Evolutionary conservation across 2,113 vertebrate genomes (phyloP).

Genomic region (Cyprinodon variegatus): DNA sequence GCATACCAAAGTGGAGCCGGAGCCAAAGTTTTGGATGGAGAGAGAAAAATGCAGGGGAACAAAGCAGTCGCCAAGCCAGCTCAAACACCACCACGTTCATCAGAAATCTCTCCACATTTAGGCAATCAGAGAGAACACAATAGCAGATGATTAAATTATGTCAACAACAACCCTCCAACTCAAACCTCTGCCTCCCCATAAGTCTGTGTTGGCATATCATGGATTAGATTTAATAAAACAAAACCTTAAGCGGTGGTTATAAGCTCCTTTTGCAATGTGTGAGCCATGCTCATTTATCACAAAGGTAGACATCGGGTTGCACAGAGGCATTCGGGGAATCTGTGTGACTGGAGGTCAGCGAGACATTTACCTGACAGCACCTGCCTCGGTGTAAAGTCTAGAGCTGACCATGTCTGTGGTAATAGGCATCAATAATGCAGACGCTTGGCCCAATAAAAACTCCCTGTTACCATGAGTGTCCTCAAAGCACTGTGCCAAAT

Average conservation of each 20-base stretch:
- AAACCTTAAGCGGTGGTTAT: constrained; percentile 51
- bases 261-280: constrained; percentile 41
- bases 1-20: constrained; percentile 47
- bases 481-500: constrained; percentile 23
- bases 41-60: constrained; percentile 11
- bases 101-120: constrained; percentile 38
- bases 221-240: constrained; percentile 59
- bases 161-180: constrained; percentile 36
- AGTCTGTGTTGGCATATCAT: constrained; percentile 33
- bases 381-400: constrained; percentile 50
- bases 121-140: constrained; percentile 25
- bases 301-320: constrained; percentile 53
- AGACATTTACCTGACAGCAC: constrained; percentile 69
- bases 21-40: constrained; percentile 44
- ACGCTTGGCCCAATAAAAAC: constrained; percentile 62
- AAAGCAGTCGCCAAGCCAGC: constrained; percentile 10
- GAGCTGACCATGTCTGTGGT: constrained; percentile 69
- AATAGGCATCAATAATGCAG: constrained; percentile 80
- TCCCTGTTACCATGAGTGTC: constrained; percentile 39
- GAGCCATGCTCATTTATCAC: constrained; percentile 66
- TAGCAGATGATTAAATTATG: constrained; percentile 35
- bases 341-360: constrained; percentile 61
- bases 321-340: constrained; percentile 49
- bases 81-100: constrained; percentile 33
- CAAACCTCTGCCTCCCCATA: constrained; percentile 33